Base-by-base conservation (phyloP, 2,113 vertebrate species). In the Sinosuthora webbiana region DNA sequence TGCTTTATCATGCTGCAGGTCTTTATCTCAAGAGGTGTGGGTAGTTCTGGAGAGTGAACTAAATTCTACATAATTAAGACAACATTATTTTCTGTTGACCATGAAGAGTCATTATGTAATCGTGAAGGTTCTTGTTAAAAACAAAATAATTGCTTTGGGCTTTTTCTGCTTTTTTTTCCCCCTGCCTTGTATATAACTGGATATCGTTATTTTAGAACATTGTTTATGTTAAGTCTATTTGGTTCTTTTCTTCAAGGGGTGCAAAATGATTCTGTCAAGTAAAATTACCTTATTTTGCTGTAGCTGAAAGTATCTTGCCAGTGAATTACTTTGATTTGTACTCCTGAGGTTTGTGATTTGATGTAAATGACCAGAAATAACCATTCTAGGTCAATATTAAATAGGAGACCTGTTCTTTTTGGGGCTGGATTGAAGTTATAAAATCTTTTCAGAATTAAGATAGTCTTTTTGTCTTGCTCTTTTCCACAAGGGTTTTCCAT, bases 61-160 rank as follows among this genome's bases (percentile, higher is more conserved):
- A 55, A 63, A 92, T 69, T 91, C 89, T 64, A 15, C 42, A 9
- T 71, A 57, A 84, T 89, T 92, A 89, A 87, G 52, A 44, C 6
- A 74, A 89, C 21, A 81, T 20, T 19, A n/a, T 78, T 87, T 92
- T 37, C 41, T 89, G 47, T 44, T 81, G 71, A 70, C 39, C 4
- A 2, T 56, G 52, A 91, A 83, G 80, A 63, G 52, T 69, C 70
- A 83, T 91, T 89, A 49, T 78, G 52, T 57, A 92, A 56, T 74
- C 87, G 17, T 55, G 77, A 84, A 76, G 28, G 16, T 39, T 89
- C 22, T 90, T 75, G 73, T 83, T 93, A 95, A 94, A 93, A 94
- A 59, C 19, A 83, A 91, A 87, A 64, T 64, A 90, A 90, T 85
- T 85, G 41, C 74, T 85, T 82, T 85, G 65, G 27, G 23, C 16